These are phyloP conservation scores for Phenacoccus solenopsis DNA, from an alignment of 1,140 invertebrate species.

Conservation along the genomic window DNA sequence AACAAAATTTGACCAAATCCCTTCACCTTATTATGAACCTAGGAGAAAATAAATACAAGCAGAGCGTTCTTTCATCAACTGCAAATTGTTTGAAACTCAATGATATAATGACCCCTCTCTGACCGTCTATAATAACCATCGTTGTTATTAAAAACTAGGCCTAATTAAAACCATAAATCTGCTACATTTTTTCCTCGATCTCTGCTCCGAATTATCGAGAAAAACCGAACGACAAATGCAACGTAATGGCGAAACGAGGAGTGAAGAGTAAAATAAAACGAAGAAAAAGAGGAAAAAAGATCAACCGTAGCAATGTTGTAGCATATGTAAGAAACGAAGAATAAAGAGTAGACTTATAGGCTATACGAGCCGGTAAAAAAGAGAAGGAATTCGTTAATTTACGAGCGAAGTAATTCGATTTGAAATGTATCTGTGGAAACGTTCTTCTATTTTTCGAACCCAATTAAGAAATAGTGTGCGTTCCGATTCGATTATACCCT, in stretches of 20 bases:
- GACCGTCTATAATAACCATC: no score
- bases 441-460: conserved; percentile 10
- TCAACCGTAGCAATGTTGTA: background rate
- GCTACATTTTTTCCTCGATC: no score
- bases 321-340: background rate
- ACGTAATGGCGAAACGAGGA: background rate
- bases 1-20: no score
- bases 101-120: no score
- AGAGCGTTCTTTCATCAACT: no score
- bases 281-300: background rate
- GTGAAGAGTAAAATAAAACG: background rate
- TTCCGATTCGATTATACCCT: background rate
- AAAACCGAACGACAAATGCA: no score
- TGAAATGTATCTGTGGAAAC: conserved; percentile 7
- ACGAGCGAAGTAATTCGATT: conserved; percentile 10
- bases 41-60: no score
- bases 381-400: conserved; percentile 15
- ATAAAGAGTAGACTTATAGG: background rate
- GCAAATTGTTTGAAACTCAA: no score
- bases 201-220: no score
- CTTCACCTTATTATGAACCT: no score
- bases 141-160: no score
- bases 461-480: conserved; percentile 14
- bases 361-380: background rate
- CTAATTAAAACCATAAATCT: no score